Base-by-base conservation (phyloP, 2,797 vertebrate genomes). In the Hybognathus amarus region DNA sequence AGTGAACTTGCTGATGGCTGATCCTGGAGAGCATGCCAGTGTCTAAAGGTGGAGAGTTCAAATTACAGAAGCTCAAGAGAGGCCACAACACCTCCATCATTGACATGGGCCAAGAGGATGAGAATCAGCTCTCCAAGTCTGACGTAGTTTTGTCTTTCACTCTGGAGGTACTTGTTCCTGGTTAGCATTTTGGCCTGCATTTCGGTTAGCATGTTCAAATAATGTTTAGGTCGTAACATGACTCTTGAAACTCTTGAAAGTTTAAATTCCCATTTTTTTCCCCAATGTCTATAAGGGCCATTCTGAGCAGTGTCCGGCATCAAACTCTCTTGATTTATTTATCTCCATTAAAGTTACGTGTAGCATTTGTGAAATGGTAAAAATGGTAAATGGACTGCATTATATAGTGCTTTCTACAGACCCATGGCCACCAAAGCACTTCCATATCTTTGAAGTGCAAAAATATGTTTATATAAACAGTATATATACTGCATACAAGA, bases 21-120 rank as follows among this genome's bases (percentile, higher is more conserved):
- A 99, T 92, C 88, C 88, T 99, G 88, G 98, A 99, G 91, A 99
- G 98, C 93, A 99, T 99, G 98, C 98, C 98, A 0, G 98, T 99
- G 81, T 98, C 98, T 82, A 99, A 99, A 93, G 98, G 98, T 0
- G 98, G 97, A 40, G 98, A 99, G 89, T 99, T 99, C 93, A 99
- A 99, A 90, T 95, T 99, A 54, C 98, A 99, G 93, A 99, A 99
- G 86, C 96, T 99, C 77, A 99, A 99, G 85, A 94, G 98, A 79
- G 97, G 97, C 70, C 98, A 99, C 93, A 99, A 99, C 74, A 95
- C 98, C n/a, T 99, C 98, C 63, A 98, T 99, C 90, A 99, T 99
- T 74, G 98, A 99, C 91, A 97, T 99, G 97, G 98, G 98, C 3
- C 98, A 99, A 87, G 98, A 99, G 92, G 98, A 99, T 0, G 98